A percentile compares a stretch with the other conserved stretches of the same genome.
Conservation (phyloP, 2,797 vertebrate species). For the Microctenopoma steveboyesi region DNA sequence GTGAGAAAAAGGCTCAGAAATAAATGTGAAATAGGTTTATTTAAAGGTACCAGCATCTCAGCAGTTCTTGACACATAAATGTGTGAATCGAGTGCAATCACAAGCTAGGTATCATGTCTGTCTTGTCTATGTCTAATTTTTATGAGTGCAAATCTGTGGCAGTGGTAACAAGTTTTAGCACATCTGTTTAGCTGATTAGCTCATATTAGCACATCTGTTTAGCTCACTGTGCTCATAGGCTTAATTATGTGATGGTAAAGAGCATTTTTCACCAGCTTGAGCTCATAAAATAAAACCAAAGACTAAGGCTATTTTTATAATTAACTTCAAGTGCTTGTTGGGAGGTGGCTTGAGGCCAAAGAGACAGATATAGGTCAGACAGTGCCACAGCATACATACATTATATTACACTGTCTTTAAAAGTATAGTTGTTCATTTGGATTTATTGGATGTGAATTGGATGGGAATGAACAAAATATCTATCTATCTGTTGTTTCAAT, state of each 20-base stretch:
- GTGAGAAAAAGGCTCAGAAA: constrained; percentile 39
- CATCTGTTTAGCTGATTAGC: constrained; percentile 58
- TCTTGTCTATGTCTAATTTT: constrained; percentile 42
- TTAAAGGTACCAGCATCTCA: constrained; percentile 43
- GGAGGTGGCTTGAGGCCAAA: constrained; percentile 43
- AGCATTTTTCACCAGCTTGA: constrained; percentile 60
- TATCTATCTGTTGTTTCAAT: not conserved
- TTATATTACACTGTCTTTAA: constrained; percentile 33
- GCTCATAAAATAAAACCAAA: constrained; percentile 64
- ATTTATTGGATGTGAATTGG: too few relatives aligned
- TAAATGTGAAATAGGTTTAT: constrained; percentile 46
- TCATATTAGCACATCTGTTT: constrained; percentile 62
- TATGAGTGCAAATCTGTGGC: constrained; percentile 64
- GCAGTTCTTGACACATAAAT: constrained; percentile 40
- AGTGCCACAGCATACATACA: constrained; percentile 42
- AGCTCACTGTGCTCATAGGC: constrained; percentile 52
- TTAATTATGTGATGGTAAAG: constrained; percentile 69
- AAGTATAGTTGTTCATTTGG: too few relatives aligned
- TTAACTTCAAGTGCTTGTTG: constrained; percentile 61
- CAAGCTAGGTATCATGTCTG: constrained; percentile 53
- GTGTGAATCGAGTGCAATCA: constrained; percentile 50
- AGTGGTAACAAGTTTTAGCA: constrained; percentile 62
- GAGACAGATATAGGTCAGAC: constrained; percentile 27
- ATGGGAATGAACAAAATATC: too few relatives aligned
- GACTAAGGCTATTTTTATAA: constrained; percentile 44